phyloP scores from a whole-genome alignment of 2,888 invertebrate species.

The Liopterus haemorrhoidalis region DNA sequence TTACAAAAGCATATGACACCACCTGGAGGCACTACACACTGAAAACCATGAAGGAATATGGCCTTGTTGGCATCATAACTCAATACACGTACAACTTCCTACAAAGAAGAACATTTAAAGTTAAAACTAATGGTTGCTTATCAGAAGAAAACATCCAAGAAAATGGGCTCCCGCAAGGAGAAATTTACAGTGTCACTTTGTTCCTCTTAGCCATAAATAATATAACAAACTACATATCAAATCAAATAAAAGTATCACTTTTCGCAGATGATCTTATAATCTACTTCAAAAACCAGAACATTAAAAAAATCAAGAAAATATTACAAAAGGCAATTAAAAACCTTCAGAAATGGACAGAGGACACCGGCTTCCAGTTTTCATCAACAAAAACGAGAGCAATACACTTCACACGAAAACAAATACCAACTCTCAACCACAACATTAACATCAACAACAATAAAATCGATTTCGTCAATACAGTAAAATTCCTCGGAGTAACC shows the following conservation, averaged over 20 bases:
- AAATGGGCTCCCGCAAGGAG: conserved; percentile 4
- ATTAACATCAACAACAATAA: too few species aligned
- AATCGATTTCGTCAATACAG: background rate
- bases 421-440: too few species aligned
- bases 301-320: background rate
- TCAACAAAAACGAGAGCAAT: conserved; percentile 4
- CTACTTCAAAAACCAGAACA: background rate
- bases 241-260: background rate
- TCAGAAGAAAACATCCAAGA: background rate
- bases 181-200: conserved; percentile 3
- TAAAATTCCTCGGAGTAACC: conserved; percentile 6
- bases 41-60: conserved; percentile 1
- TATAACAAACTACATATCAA: background rate
- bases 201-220: conserved; percentile 2
- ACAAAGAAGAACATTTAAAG: background rate
- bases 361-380: conserved; percentile 1
- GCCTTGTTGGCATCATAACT: background rate
- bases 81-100: background rate
- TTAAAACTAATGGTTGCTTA: background rate
- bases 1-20: background rate
- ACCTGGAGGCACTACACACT: background rate
- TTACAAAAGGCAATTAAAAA: background rate
- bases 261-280: conserved; percentile 4
- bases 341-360: background rate
- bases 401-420: background rate